Evolutionary conservation across 2,797 vertebrate species (phyloP).

Genomic region (Hephaestus fuliginosus): DNA sequence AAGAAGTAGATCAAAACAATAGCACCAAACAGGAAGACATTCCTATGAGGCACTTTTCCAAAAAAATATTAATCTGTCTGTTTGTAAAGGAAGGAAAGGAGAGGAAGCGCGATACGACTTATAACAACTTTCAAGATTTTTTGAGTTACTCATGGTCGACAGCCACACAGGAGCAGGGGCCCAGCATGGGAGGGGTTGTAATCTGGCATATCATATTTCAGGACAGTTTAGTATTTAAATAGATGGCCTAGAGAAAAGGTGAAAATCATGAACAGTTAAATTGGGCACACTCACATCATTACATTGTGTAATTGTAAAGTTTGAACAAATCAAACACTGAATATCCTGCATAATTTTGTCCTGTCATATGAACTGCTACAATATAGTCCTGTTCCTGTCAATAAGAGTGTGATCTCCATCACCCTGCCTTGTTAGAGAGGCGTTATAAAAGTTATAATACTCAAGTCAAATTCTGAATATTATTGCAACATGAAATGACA

Average conservation of each 20-base stretch:
- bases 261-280: not conserved
- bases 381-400: constrained; percentile 29
- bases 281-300: not conserved
- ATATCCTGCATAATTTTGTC: not conserved
- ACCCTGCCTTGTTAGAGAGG: constrained; percentile 28
- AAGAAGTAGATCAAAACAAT: constrained; percentile 3
- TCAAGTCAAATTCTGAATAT: constrained; percentile 20
- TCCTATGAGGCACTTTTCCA: constrained; percentile 9
- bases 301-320: not conserved
- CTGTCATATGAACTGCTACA: not conserved
- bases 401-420: constrained; percentile 15
- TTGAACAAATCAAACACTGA: constrained; percentile 13
- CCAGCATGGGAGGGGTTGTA: not conserved
- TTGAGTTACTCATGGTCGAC: not conserved
- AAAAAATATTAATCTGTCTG: constrained; percentile 18
- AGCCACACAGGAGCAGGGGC: not conserved
- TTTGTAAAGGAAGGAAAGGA: not conserved
- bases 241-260: not conserved
- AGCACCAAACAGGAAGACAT: not conserved
- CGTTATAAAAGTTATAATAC: constrained; percentile 10
- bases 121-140: not conserved
- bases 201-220: not conserved
- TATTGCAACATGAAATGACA: constrained; percentile 35
- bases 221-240: not conserved
- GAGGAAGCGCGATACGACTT: not conserved